Conservation (phyloP, 2,113 vertebrate genomes). For the Myiozetetes cayanensis region DNA sequence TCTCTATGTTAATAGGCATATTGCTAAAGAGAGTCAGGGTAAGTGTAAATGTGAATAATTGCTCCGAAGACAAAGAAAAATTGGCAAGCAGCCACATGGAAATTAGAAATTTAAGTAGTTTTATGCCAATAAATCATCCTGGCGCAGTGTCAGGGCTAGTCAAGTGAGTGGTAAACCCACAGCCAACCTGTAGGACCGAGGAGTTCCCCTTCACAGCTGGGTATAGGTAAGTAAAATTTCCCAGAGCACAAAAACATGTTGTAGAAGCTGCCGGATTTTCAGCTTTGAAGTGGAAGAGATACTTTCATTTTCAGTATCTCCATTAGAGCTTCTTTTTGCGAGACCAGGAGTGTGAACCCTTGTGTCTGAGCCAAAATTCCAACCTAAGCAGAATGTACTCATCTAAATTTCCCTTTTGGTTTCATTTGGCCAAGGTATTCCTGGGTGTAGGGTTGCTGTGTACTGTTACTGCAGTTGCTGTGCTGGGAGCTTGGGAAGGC, state of each 20-base stretch:
- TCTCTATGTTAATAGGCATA: neutral
- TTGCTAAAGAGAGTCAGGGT: neutral
- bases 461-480: slow-evolving; percentile 61
- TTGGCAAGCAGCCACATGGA: neutral
- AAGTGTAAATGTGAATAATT: neutral
- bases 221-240: slow-evolving; percentile 34
- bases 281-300: slow-evolving; percentile 36
- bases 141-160: neutral
- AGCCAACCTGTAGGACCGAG: neutral
- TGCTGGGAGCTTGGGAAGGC: slow-evolving; percentile 48
- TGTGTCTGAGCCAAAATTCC: slow-evolving; percentile 62
- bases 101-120: neutral
- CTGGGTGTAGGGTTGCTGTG: slow-evolving; percentile 64
- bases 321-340: neutral
- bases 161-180: neutral
- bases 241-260: neutral
- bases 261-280: neutral
- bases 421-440: slow-evolving; percentile 66
- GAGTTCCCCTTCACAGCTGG: slow-evolving; percentile 32
- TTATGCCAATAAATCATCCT: neutral
- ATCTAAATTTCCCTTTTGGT: slow-evolving; percentile 68
- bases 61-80: neutral
- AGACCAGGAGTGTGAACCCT: slow-evolving; percentile 20
- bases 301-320: slow-evolving; percentile 69
- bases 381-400: slow-evolving; percentile 67